Percentiles rank a stretch among this genome's conserved stretches.
These are phyloP conservation scores for Halcyon badia DNA, from an alignment of 2,797 vertebrate species.

Conservation along the genomic window DNA sequence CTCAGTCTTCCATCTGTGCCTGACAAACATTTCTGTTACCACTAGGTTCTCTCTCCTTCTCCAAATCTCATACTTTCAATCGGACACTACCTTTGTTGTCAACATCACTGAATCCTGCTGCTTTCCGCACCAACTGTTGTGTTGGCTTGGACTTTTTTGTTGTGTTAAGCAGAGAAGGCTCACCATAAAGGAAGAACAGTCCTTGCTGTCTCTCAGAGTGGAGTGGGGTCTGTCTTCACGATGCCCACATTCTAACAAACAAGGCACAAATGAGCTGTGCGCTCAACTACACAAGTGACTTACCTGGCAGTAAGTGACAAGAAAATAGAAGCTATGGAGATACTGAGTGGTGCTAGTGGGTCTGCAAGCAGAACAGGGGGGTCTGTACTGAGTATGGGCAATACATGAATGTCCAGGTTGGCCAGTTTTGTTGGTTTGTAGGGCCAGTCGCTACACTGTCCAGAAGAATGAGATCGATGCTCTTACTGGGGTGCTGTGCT, in stretches of 20 bases:
- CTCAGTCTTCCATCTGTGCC: neutral
- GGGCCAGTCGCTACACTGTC: neutral
- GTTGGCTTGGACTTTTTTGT: neutral
- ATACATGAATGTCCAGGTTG: neutral
- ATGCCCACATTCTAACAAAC: neutral
- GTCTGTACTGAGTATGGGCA: neutral
- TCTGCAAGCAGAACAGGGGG: neutral
- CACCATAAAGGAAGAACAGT: neutral
- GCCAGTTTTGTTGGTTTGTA: neutral
- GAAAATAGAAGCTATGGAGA: neutral
- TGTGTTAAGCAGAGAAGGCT: neutral
- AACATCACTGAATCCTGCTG: neutral
- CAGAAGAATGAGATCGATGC: fast-evolving
- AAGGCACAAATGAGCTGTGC: neutral
- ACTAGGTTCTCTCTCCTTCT: neutral
- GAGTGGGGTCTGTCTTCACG: neutral
- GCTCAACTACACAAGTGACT: neutral
- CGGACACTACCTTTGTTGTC: neutral
- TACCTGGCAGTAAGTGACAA: neutral
- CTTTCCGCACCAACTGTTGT: neutral
- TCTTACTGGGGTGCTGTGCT: neutral
- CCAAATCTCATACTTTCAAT: neutral
- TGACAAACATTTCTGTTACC: neutral
- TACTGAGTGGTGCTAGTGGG: neutral
- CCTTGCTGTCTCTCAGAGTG: neutral